Conservation (phyloP, 2,888 invertebrate genomes). For the Cantharis nigra region DNA sequence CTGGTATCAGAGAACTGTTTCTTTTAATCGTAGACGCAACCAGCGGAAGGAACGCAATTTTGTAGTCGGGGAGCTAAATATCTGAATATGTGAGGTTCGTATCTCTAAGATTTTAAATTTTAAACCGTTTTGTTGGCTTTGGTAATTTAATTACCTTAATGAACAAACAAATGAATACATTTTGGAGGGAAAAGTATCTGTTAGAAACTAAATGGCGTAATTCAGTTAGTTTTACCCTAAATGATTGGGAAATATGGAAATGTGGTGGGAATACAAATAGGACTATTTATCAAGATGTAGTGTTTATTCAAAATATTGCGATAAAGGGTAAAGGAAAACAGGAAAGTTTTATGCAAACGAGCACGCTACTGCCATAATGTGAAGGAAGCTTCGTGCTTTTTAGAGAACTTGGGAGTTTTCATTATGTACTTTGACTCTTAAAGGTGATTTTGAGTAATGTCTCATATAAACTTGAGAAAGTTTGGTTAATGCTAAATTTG, state of each 20-base stretch:
- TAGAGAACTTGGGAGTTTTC: not conserved
- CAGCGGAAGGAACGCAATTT: not conserved
- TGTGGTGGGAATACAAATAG: not conserved
- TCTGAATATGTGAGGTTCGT: too few species aligned
- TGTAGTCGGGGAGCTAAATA: not conserved
- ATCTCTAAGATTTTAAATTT: not conserved
- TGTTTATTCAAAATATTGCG: not conserved
- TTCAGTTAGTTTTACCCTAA: not conserved
- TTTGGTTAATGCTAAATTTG: not conserved
- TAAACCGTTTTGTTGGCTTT: not conserved
- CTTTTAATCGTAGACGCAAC: too few species aligned
- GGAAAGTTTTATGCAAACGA: constrained; percentile 1
- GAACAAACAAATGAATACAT: not conserved
- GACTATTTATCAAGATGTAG: not conserved
- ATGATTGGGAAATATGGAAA: not conserved
- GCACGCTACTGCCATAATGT: not conserved
- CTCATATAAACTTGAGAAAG: not conserved
- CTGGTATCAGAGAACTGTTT: not conserved
- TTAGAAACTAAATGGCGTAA: not conserved
- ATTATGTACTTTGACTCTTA: not conserved
- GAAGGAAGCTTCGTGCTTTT: not conserved
- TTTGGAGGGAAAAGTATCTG: not conserved
- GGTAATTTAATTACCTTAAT: not conserved
- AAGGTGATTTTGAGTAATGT: not conserved
- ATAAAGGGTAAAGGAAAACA: not conserved